Evolutionary conservation across 2,888 invertebrate species (phyloP).

Genomic region (Eupeodes latifasciatus): DNA sequence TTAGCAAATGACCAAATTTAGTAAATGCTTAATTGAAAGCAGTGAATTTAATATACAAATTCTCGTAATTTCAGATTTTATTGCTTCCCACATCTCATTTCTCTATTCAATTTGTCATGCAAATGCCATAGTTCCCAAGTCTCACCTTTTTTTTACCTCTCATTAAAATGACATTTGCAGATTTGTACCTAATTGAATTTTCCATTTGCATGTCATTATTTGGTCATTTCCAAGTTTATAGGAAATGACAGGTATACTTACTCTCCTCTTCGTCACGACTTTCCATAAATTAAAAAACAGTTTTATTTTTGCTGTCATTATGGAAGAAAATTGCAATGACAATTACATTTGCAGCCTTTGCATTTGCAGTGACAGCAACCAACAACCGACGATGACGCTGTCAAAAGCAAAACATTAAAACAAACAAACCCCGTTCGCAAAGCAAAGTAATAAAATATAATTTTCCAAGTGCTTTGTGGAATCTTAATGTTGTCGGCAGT

Average conservation of each 20-base stretch:
- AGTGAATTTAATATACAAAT: no score
- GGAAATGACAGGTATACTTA: background rate
- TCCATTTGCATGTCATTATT: conserved; percentile 10
- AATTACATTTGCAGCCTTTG: conserved; percentile 10
- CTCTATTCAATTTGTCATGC: no score
- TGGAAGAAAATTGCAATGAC: conserved; percentile 2
- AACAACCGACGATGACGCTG: background rate
- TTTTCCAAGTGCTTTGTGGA: conserved; percentile 43
- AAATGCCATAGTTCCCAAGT: background rate
- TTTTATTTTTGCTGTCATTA: background rate
- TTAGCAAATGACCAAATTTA: no score
- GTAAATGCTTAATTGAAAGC: no score
- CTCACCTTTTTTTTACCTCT: no score
- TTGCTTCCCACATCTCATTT: no score
- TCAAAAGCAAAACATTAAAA: background rate
- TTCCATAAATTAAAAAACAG: background rate
- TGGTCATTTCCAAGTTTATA: background rate
- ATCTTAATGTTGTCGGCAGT: conserved; percentile 20
- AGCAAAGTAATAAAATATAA: conserved; percentile 40
- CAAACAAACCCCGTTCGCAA: background rate
- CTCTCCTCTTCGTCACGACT: background rate
- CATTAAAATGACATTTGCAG: background rate
- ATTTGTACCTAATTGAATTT: background rate
- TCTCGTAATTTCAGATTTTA: no score
- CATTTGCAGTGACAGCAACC: background rate